Conservation (phyloP, 2,888 invertebrate species). For the Dicyrtoma fusca region DNA sequence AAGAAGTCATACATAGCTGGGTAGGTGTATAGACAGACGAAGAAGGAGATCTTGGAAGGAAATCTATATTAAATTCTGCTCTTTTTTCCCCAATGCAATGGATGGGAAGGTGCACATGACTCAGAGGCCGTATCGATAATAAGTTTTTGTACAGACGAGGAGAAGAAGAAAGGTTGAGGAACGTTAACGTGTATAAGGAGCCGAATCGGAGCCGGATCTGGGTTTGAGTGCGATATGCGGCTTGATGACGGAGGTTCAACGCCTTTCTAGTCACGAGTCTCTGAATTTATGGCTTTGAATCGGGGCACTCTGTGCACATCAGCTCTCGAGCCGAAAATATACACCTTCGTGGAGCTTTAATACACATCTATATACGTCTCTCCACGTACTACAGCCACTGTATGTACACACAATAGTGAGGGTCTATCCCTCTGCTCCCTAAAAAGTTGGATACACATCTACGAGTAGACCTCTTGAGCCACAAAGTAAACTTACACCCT, state of each 20-base stretch:
- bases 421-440: no score
- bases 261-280: slow-evolving; percentile 47
- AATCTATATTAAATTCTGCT: slow-evolving; percentile 5
- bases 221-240: slow-evolving; percentile 41
- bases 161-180: not conserved
- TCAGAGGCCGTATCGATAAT: not conserved
- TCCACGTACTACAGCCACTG: no score
- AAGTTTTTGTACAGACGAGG: not conserved
- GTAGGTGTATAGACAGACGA: no score
- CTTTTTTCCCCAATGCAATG: not conserved
- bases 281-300: slow-evolving; percentile 44
- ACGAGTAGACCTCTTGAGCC: no score
- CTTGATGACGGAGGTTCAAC: slow-evolving; percentile 45
- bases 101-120: not conserved
- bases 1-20: no score
- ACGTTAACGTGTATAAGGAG: not conserved
- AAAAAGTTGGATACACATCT: no score
- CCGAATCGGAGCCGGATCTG: slow-evolving; percentile 44
- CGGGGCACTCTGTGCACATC: slow-evolving; percentile 33
- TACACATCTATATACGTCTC: not conserved
- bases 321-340: not conserved
- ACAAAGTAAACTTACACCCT: no score
- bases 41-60: not conserved
- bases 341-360: not conserved
- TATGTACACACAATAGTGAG: no score